Conservation (phyloP, 1,140 invertebrate species). For the Charaxes varanes region DNA sequence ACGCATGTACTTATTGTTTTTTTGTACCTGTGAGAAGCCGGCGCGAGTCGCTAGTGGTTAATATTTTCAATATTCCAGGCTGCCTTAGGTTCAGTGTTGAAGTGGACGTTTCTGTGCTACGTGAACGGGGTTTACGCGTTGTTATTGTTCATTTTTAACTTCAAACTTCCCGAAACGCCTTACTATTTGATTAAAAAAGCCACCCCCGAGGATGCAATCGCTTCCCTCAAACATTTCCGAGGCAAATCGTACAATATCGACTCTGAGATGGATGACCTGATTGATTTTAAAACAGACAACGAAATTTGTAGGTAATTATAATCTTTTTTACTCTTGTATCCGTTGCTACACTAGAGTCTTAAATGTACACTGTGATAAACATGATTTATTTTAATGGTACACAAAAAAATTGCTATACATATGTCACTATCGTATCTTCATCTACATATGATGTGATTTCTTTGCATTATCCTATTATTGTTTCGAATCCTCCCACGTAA, state of each 20-base stretch:
- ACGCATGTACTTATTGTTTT: too few species aligned
- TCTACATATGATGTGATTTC: too few species aligned
- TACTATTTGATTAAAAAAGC: slow-evolving; percentile 36
- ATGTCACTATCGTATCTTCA: too few species aligned
- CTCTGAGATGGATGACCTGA: slow-evolving; percentile 30
- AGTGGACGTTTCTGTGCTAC: slow-evolving; percentile 32
- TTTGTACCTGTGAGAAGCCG: too few species aligned
- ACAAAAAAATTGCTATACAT: too few species aligned
- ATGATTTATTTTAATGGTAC: too few species aligned
- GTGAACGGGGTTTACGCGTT: slow-evolving; percentile 21
- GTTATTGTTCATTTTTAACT: slow-evolving; percentile 21
- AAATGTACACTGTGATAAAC: too few species aligned
- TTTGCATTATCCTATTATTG: too few species aligned
- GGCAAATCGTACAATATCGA: slow-evolving; percentile 26
- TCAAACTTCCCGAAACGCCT: slow-evolving; percentile 41
- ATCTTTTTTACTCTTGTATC: slow-evolving; percentile 3
- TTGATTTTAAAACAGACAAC: slow-evolving; percentile 37
- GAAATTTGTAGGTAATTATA: slow-evolving; percentile 34
- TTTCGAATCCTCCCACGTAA: too few species aligned
- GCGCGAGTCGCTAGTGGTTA: too few species aligned
- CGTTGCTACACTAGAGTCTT: too few species aligned
- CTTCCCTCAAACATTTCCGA: slow-evolving; percentile 26
- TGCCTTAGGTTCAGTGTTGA: slow-evolving; percentile 24
- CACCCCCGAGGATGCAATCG: slow-evolving; percentile 19
- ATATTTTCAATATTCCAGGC: slow-evolving; percentile 42